These are phyloP conservation scores for Hydraecia micacea DNA, from an alignment of 2,888 invertebrate species.

Conservation along the genomic window DNA sequence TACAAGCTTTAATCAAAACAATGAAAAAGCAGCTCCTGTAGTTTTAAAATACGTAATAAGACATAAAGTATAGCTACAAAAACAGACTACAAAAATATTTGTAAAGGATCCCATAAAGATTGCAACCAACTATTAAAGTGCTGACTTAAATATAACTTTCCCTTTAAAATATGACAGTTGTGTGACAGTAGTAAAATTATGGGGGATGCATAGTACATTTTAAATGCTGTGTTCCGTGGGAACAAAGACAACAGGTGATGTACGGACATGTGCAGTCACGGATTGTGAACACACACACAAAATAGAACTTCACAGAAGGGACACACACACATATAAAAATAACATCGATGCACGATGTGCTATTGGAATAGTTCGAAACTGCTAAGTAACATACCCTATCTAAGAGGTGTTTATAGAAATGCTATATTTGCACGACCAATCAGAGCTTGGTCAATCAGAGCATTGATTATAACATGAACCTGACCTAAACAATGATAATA, in stretches of 20 bases:
- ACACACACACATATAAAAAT: background rate
- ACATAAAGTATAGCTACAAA: conserved; percentile 17
- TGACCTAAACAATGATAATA: conserved; percentile 20
- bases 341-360: background rate
- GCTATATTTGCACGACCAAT: background rate
- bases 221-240: conserved; percentile 77
- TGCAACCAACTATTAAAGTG: conserved; percentile 37
- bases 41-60: background rate
- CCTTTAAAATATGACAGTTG: conserved; percentile 60
- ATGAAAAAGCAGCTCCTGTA: background rate
- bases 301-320: conserved; percentile 33
- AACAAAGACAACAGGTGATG: conserved; percentile 86
- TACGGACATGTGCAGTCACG: conserved; percentile 84
- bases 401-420: conserved; percentile 2
- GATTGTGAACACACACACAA: conserved; percentile 68
- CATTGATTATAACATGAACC: conserved; percentile 12
- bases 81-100: conserved; percentile 45
- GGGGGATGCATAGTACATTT: conserved; percentile 57
- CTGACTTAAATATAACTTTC: conserved; percentile 57
- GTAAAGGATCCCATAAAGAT: conserved; percentile 34
- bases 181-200: conserved; percentile 55
- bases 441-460: background rate
- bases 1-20: background rate
- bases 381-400: background rate
- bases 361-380: background rate